phyloP scores from a whole-genome alignment of 2,888 invertebrate genomes.

The Toxonevra muliebris region DNA sequence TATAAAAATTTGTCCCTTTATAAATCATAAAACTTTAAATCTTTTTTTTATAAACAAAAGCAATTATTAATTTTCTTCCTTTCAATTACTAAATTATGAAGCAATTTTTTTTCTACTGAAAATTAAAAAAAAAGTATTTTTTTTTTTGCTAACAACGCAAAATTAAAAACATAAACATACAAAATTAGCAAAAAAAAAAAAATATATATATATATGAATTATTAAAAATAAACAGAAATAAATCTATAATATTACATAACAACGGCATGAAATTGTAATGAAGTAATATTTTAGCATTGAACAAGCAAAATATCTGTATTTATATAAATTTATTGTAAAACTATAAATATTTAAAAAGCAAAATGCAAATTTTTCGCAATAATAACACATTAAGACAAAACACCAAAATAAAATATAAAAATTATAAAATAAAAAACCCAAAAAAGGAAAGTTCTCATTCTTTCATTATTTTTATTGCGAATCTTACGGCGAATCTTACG shows the following conservation, averaged over 20 bases:
- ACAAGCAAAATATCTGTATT: slow-evolving; percentile 5
- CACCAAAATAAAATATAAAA: slow-evolving; percentile 28
- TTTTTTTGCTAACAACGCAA: slow-evolving; percentile 7
- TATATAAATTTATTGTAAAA: slow-evolving; percentile 18
- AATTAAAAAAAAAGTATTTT: no score
- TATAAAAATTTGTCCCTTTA: no score
- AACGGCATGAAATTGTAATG: background rate
- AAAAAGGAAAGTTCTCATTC: slow-evolving; percentile 8
- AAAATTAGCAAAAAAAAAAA: background rate
- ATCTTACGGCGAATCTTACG: no score
- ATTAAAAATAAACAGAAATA: background rate
- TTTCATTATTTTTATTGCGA: no score
- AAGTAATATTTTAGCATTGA: background rate
- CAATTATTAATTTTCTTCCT: no score
- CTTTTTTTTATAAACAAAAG: no score
- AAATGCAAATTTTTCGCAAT: slow-evolving; percentile 31
- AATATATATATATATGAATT: no score
- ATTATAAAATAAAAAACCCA: slow-evolving; percentile 30
- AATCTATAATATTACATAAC: background rate
- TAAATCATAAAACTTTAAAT: no score
- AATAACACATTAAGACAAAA: slow-evolving; percentile 32
- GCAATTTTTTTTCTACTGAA: no score
- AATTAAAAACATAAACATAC: slow-evolving; percentile 3
- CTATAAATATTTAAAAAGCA: slow-evolving; percentile 22
- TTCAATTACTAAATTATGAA: no score